These are phyloP conservation scores for Lucilia sericata DNA, from an alignment of 1,140 invertebrate genomes.

Conservation along the genomic window DNA sequence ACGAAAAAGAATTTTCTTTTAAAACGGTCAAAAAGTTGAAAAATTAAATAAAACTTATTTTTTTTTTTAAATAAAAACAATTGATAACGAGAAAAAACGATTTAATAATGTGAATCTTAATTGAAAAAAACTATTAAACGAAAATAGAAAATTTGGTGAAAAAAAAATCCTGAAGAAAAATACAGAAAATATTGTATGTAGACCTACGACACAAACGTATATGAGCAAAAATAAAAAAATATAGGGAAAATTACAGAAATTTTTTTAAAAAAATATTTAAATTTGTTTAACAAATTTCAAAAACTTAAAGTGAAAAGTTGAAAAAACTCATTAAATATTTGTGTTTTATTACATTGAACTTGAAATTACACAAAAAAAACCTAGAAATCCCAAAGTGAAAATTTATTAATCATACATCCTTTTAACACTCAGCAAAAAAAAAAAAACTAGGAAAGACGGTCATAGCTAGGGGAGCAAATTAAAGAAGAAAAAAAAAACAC, in stretches of 20 bases:
- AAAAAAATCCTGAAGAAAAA: not conserved
- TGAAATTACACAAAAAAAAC: conserved; percentile 19
- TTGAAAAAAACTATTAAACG: not conserved
- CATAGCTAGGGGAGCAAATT: not conserved
- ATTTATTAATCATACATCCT: conserved; percentile 38
- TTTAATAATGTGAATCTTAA: not conserved
- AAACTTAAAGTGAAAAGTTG: not conserved
- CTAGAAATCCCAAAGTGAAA: conserved; percentile 23
- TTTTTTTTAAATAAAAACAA: not conserved
- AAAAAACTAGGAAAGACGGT: not conserved
- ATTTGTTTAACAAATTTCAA: not conserved
- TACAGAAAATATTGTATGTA: conserved; percentile 12
- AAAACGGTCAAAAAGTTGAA: not conserved
- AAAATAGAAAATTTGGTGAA: not conserved
- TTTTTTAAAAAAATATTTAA: not conserved
- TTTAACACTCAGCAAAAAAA: not conserved
- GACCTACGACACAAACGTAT: conserved; percentile 29
- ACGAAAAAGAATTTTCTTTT: not conserved
- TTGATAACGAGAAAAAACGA: not conserved
- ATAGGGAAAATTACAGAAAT: not conserved
- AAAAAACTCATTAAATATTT: conserved; percentile 25
- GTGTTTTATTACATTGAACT: conserved; percentile 35
- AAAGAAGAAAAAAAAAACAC: conserved; percentile 20
- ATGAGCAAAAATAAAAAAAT: conserved; percentile 12
- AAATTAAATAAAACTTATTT: not conserved